Conservation (phyloP, 2,797 vertebrate genomes). For the Emydoidea blandingii region DNA sequence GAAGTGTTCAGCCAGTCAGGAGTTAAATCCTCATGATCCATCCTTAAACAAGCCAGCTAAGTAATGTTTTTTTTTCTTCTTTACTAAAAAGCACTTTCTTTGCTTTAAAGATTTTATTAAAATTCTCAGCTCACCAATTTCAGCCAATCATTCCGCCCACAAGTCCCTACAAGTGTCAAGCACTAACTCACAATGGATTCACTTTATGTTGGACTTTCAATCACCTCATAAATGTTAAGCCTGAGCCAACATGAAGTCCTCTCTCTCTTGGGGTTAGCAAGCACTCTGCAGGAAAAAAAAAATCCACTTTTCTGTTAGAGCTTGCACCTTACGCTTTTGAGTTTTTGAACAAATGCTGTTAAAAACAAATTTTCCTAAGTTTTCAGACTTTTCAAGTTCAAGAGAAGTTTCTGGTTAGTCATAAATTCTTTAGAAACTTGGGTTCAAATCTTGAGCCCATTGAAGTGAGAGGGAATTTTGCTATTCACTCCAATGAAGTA, state of each 20-base stretch:
- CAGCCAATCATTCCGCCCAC: not conserved
- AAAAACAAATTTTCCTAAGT: not conserved
- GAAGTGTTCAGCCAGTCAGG: not conserved
- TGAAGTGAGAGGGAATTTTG: too few species aligned
- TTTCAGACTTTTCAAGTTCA: too few species aligned
- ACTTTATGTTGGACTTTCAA: constrained; percentile 16
- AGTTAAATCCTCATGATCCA: constrained; percentile 7
- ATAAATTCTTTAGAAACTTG: too few species aligned
- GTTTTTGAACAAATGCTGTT: not conserved
- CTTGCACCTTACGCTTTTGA: not conserved
- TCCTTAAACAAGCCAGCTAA: not conserved
- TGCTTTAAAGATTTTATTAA: not conserved
- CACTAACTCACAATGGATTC: not conserved
- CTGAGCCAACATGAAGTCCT: not conserved
- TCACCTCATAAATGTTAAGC: not conserved
- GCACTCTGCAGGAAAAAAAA: too few species aligned
- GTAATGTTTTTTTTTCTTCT: not conserved
- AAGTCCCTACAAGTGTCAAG: not conserved
- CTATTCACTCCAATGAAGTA: too few species aligned
- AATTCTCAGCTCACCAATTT: not conserved
- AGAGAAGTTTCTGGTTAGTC: too few species aligned
- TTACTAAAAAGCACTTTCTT: not conserved
- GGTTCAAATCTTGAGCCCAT: too few species aligned
- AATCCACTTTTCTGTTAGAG: not conserved
- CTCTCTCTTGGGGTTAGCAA: not conserved